A percentile compares a stretch with the other conserved stretches of the same genome.
phyloP scores from a whole-genome alignment of 2,888 invertebrate genomes.

The Caenorhabditis uteleia region DNA sequence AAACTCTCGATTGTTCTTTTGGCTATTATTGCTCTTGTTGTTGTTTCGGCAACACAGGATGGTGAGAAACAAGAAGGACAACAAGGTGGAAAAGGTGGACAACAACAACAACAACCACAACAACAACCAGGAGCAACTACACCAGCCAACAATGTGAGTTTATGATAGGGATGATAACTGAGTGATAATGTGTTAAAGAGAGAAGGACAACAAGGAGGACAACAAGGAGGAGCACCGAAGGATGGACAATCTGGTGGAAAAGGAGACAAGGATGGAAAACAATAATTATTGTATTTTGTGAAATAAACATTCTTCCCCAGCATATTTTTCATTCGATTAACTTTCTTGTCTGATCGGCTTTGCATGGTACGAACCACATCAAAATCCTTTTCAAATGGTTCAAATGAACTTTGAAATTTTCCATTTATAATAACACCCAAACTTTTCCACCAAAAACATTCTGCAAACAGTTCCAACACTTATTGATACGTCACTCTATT shows the following conservation, averaged over 20 bases:
- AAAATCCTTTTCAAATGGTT: background rate
- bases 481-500: no score
- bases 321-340: no score
- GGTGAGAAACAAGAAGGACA: background rate
- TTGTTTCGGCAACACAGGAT: background rate
- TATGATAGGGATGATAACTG: background rate
- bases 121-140: no score
- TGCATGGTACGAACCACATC: background rate
- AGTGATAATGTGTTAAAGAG: no score
- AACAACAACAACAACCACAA: conserved; percentile 12
- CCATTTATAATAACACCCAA: background rate
- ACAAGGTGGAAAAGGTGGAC: background rate
- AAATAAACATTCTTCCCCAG: no score
- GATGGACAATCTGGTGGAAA: no score
- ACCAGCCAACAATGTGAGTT: no score
- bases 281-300: no score
- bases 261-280: no score
- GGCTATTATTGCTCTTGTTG: background rate
- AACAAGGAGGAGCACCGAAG: background rate
- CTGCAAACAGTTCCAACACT: no score
- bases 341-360: no score
- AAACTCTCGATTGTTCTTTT: background rate
- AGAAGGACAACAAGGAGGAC: background rate
- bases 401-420: background rate
- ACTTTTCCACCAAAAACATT: no score